These are phyloP conservation scores for Clepsis dumicolana DNA, from an alignment of 2,888 invertebrate species.

Conservation along the genomic window DNA sequence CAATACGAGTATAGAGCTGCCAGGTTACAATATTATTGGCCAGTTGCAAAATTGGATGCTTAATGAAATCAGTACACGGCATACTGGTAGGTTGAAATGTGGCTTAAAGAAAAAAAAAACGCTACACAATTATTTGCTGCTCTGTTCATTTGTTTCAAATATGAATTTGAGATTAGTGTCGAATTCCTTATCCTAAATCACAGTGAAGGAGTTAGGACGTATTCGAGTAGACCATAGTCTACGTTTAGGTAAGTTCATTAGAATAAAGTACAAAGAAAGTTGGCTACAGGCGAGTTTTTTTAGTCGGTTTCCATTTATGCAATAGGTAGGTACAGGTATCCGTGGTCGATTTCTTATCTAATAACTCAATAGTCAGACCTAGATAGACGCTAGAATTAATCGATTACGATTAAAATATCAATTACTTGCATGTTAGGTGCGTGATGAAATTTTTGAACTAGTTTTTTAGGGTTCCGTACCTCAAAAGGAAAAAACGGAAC, in stretches of 20 bases:
- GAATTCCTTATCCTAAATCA: too few relatives aligned
- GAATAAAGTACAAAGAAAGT: too few relatives aligned
- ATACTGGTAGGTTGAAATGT: background rate
- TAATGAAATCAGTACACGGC: background rate
- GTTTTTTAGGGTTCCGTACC: too few relatives aligned
- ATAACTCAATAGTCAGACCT: constrained; percentile 1
- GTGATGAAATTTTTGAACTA: constrained; percentile 30
- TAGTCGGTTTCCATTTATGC: background rate
- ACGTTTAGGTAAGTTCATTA: too few relatives aligned
- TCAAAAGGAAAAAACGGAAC: too few relatives aligned
- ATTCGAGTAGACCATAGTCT: too few relatives aligned
- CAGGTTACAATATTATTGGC: background rate
- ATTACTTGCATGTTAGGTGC: constrained; percentile 2
- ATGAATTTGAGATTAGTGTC: too few relatives aligned
- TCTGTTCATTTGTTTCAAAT: too few relatives aligned
- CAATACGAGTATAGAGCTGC: background rate
- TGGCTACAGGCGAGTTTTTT: background rate
- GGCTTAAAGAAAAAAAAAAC: background rate
- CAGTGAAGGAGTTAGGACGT: too few relatives aligned
- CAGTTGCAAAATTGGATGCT: background rate
- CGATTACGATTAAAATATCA: constrained; percentile 30
- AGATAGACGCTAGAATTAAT: constrained; percentile 14
- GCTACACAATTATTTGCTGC: too few relatives aligned
- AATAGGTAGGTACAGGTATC: background rate
- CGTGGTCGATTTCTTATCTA: background rate